phyloP scores from a whole-genome alignment of 1,140 invertebrate species.

The Lineus longissimus region DNA sequence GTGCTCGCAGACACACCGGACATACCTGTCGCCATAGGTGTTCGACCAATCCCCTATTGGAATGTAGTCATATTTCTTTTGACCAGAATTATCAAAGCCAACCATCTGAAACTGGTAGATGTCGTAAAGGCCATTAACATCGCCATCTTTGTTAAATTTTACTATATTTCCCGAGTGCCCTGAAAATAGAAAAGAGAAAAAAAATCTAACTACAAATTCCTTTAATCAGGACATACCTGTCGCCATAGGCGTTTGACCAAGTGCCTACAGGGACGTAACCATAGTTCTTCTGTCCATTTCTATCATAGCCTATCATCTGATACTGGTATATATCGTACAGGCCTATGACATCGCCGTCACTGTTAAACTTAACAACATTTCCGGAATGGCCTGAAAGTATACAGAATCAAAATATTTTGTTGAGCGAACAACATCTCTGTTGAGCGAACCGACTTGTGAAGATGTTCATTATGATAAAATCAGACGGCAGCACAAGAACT shows the following conservation, averaged over 20 bases:
- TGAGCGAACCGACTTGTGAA: too few relatives aligned
- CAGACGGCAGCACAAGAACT: too few relatives aligned
- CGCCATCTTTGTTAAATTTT: constrained; percentile 53
- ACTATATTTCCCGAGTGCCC: constrained; percentile 39
- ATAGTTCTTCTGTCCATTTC: constrained; percentile 17
- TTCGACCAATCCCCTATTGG: constrained; percentile 47
- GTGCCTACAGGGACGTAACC: constrained; percentile 45
- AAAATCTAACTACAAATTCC: too few relatives aligned
- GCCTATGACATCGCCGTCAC: constrained; percentile 55
- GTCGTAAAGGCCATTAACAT: constrained; percentile 55
- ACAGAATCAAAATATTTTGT: too few relatives aligned
- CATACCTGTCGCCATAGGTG: constrained; percentile 41
- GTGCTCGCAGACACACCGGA: too few relatives aligned
- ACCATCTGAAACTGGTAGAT: constrained; percentile 48
- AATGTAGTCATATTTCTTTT: constrained; percentile 33
- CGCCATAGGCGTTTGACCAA: constrained; percentile 43
- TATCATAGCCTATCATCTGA: constrained; percentile 23
- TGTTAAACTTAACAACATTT: constrained; percentile 45
- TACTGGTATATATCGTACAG: constrained; percentile 54
- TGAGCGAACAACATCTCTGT: too few relatives aligned
- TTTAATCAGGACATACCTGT: constrained; percentile 39
- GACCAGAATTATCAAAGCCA: background rate
- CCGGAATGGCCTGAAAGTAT: constrained; percentile 37
- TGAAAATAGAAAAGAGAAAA: constrained; percentile 19
- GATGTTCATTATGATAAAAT: too few relatives aligned